Percentiles rank a stretch among this genome's conserved stretches.
Conservation (phyloP, 2,113 vertebrate species). For the Tachysurus fulvidraco region DNA sequence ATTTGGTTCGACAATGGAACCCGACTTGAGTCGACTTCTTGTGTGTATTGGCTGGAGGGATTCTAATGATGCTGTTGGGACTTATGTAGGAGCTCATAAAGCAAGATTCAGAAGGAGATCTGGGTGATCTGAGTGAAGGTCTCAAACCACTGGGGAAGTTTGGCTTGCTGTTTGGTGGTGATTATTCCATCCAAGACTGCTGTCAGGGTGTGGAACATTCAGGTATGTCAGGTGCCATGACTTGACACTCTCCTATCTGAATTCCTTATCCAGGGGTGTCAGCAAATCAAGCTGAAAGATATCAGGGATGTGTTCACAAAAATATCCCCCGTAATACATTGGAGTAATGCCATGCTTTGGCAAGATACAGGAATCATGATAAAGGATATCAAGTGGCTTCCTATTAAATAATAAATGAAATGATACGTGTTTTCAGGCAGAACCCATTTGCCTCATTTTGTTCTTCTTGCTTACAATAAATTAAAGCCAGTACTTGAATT, state of each 20-base stretch:
- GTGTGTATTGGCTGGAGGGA: background rate
- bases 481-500: slow-evolving; percentile 17
- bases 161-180: background rate
- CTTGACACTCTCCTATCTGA: background rate
- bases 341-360: background rate
- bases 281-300: background rate
- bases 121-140: background rate
- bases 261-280: background rate
- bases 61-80: background rate
- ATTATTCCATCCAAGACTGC: background rate
- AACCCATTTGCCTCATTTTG: background rate
- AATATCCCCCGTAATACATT: background rate
- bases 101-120: background rate
- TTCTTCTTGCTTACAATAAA: background rate
- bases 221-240: background rate
- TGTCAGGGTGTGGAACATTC: background rate
- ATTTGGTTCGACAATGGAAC: background rate
- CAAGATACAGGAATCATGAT: background rate
- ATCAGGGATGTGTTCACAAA: background rate
- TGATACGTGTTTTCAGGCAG: background rate
- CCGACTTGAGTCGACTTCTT: background rate
- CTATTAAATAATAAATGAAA: background rate
- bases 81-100: background rate
- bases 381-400: background rate
- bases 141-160: background rate